Percentiles rank a stretch among this genome's conserved stretches.
Evolutionary conservation across 2,888 invertebrate genomes (phyloP).

Genomic region (Stictocephala bisonia): DNA sequence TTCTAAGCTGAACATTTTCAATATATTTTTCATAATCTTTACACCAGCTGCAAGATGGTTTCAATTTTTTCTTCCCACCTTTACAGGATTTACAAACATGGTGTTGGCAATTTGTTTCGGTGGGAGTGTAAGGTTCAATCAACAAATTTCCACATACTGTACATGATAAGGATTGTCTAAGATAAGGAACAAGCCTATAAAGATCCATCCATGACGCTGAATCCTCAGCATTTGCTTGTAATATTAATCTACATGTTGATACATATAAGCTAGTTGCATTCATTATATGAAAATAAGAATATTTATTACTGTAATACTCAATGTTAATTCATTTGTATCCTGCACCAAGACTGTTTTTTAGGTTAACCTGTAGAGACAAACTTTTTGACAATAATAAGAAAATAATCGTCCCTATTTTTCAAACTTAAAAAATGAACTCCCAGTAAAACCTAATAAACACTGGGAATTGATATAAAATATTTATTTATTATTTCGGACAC

Average conservation of each 20-base stretch:
- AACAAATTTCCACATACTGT: slow-evolving; percentile 88
- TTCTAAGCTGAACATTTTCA: slow-evolving; percentile 84
- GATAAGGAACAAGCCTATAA: slow-evolving; percentile 73
- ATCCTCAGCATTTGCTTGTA: slow-evolving; percentile 78
- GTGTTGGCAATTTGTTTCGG: slow-evolving; percentile 84
- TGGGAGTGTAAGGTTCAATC: slow-evolving; percentile 84
- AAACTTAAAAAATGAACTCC: too few species aligned
- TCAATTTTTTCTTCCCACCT: slow-evolving; percentile 85
- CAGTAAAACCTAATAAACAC: too few species aligned
- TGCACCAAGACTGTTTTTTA: too few species aligned
- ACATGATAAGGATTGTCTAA: slow-evolving; percentile 89
- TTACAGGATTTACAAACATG: slow-evolving; percentile 88
- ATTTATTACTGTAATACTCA: too few species aligned
- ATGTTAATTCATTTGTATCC: too few species aligned
- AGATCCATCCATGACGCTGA: slow-evolving; percentile 64
- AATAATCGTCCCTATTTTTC: too few species aligned
- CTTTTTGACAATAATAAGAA: too few species aligned
- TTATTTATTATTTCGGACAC: too few species aligned
- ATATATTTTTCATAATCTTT: slow-evolving; percentile 84
- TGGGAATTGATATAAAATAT: too few species aligned
- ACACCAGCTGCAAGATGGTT: slow-evolving; percentile 87
- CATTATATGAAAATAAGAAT: slow-evolving; percentile 67
- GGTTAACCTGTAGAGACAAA: too few species aligned
- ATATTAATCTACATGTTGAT: slow-evolving; percentile 82
- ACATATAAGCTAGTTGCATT: slow-evolving; percentile 86